Evolutionary conservation across 2,113 vertebrate species (phyloP).

Genomic region (Clinocottus analis): DNA sequence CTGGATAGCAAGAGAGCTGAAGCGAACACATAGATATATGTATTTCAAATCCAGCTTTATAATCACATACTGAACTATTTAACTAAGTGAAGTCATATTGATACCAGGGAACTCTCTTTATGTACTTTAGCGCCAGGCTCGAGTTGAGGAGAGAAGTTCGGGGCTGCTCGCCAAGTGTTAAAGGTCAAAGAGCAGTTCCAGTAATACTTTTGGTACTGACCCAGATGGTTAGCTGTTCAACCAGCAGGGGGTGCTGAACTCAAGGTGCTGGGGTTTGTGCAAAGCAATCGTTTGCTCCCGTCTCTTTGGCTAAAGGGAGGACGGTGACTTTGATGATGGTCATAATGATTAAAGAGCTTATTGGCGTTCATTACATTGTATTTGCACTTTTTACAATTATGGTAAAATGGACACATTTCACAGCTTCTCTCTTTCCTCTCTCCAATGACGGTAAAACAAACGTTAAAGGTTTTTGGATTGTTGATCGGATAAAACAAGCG

Average conservation of each 20-base stretch:
- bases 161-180: not conserved
- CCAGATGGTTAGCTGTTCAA: not conserved
- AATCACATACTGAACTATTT: not conserved
- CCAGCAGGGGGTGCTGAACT: conserved; percentile 69
- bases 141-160: not conserved
- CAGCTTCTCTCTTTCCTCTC: not conserved
- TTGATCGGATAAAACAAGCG: not conserved
- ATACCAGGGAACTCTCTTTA: not conserved
- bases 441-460: not conserved
- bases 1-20: conserved; percentile 19
- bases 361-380: not conserved
- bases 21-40: not conserved
- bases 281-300: not conserved
- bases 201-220: not conserved
- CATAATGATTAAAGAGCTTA: not conserved
- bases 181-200: not conserved
- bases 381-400: not conserved
- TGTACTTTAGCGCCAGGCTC: not conserved
- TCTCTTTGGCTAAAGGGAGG: not conserved
- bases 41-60: not conserved
- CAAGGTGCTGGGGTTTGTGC: conserved; percentile 7
- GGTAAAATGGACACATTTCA: not conserved
- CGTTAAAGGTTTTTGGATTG: not conserved
- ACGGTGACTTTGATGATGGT: not conserved
- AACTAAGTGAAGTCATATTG: not conserved